Evolutionary conservation across 2,888 invertebrate genomes (phyloP).

Genomic region (Orchesellides sinensis): DNA sequence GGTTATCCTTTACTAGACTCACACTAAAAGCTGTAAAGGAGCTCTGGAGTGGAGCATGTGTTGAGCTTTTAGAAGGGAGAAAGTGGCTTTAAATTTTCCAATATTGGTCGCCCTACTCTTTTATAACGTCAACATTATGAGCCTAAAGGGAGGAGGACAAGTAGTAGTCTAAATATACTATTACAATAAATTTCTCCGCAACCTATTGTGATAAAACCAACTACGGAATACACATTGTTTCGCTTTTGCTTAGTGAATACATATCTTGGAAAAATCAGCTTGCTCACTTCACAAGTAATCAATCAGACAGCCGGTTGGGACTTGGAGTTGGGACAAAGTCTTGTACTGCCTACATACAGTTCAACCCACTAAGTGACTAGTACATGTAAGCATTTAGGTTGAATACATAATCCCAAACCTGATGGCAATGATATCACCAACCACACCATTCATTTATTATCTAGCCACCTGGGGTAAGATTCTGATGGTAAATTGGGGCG

Average conservation of each 20-base stretch:
- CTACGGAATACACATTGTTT: background rate
- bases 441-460: constrained; percentile 20
- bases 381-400: background rate
- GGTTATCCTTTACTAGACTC: no score
- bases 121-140: no score
- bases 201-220: no score
- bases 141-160: no score
- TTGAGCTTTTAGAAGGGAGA: no score
- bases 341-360: background rate
- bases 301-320: constrained; percentile 45
- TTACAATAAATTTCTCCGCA: no score
- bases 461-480: constrained; percentile 22
- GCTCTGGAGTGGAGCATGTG: no score
- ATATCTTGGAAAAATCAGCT: no score
- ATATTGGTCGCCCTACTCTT: no score
- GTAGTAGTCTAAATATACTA: no score
- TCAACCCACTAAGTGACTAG: background rate
- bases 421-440: constrained; percentile 26
- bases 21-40: no score
- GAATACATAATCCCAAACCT: constrained; percentile 15
- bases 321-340: background rate
- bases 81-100: no score
- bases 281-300: constrained; percentile 42
- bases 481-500: constrained; percentile 10
- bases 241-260: background rate